Base-by-base conservation (phyloP, 2,113 vertebrate species). In the Mystacornis crossleyi region DNA sequence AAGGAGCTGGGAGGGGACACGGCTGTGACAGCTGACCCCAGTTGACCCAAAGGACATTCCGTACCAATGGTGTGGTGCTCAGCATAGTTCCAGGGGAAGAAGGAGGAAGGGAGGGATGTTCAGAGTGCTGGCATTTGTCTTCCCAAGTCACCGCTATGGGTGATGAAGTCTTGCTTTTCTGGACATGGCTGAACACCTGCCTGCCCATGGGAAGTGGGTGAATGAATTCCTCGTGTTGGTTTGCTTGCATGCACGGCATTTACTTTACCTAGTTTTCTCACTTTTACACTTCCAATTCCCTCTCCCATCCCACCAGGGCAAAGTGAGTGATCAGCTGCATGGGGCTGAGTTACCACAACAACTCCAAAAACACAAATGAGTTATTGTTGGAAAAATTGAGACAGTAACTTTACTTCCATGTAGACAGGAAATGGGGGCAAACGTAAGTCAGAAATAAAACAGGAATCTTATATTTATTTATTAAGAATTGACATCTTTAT, bases 231-330 rank as follows among this genome's bases (percentile, higher is more conserved):
- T 85, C 60, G 45, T 17, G 31, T 53, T 73, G 24, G 14, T 67
- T 73, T 86, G 12, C 31, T 42, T 33, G 34, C 15, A 28, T 60
- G 31, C 15, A 33, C 31, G 54, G 28, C 40, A 48, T 61, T 74
- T 55, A 13, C 23, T 74, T 61, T 61, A 33, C 9, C 5, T 16
- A 54, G 10, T 15, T 61, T 60, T 43, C 31, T 82, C 31, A 28
- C 20, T 74, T 86, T 48, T 74, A 29, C 9, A 6, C 13, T 61
- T 61, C 21, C 31, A 53, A 1, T 43, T 74, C 40, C 61, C 61
- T 80, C 47, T 42, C 26, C 34, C 16, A 55, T 48, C 31, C 61
- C 26, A 74, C 10, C 16, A 61, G 48, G 11, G 33, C 0, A 0
- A 55, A 61, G 34, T 67, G 31, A 54, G 10, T 48, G 18, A 36